Conservation (phyloP, 2,113 vertebrate genomes). For the Alexandromys fortis region DNA sequence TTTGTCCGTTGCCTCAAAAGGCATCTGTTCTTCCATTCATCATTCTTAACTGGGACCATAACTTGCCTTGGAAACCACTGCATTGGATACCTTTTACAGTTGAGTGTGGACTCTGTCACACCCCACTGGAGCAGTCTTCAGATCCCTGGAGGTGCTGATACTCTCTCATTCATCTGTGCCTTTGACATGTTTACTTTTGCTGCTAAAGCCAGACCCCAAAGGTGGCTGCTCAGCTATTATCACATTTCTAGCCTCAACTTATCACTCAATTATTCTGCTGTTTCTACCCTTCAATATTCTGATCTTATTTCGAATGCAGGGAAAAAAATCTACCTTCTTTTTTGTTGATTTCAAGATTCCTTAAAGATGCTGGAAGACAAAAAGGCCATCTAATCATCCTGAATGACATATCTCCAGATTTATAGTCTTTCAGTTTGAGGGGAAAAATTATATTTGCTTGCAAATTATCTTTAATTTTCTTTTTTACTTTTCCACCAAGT, state of each 20-base stretch:
- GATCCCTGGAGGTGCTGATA: no score
- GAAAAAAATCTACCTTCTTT: neutral
- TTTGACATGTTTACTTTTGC: neutral
- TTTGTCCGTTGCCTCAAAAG: neutral
- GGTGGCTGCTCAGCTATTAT: neutral
- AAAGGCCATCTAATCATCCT: neutral
- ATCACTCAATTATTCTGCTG: neutral
- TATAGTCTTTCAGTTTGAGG: neutral
- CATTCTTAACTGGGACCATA: neutral
- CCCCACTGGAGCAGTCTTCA: neutral
- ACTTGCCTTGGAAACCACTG: neutral
- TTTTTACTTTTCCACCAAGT: neutral
- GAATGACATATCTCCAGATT: neutral
- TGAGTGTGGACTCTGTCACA: rapidly evolving
- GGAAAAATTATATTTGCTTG: neutral
- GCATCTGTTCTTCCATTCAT: neutral
- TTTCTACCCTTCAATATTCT: neutral
- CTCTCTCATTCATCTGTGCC: neutral
- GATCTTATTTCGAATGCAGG: neutral
- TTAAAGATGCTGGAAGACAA: neutral
- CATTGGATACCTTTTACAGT: neutral
- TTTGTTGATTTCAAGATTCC: neutral
- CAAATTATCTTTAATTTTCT: neutral
- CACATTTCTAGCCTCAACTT: neutral
- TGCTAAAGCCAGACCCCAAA: neutral